These are phyloP conservation scores for Drosophila niveifrons DNA, from an alignment of 2,888 invertebrate genomes.

Conservation along the genomic window DNA sequence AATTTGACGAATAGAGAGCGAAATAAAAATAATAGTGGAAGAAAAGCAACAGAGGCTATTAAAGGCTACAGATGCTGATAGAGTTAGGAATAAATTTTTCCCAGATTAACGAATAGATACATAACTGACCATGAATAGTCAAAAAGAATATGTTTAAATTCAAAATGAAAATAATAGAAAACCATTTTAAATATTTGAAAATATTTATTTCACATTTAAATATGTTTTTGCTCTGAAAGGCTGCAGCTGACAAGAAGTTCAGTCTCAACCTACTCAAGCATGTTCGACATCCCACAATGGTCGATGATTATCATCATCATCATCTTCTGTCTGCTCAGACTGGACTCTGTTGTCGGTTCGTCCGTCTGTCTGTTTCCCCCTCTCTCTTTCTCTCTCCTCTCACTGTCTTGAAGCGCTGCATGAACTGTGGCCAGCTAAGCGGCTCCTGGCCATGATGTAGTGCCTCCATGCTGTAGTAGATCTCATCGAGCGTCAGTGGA, in stretches of 20 bases:
- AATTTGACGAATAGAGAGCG: too few species aligned
- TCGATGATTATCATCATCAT: conserved; percentile 37
- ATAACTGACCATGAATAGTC: too few species aligned
- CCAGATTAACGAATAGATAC: too few species aligned
- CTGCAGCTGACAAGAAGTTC: background rate
- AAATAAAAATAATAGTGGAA: too few species aligned
- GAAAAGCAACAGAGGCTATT: too few species aligned
- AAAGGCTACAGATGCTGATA: too few species aligned
- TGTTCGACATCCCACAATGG: conserved; percentile 49
- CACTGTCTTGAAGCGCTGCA: conserved; percentile 91
- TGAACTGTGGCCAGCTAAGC: conserved; percentile 95
- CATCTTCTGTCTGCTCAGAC: conserved; percentile 43
- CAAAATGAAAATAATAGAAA: too few species aligned
- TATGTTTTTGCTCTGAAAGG: background rate
- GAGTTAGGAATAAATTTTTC: too few species aligned
- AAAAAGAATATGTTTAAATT: too few species aligned
- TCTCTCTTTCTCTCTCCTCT: background rate
- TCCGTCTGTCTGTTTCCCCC: background rate
- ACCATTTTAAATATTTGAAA: too few species aligned
- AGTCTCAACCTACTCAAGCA: conserved; percentile 40
- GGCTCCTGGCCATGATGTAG: conserved; percentile 90
- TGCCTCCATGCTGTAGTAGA: conserved; percentile 97
- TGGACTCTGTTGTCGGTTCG: conserved; percentile 14
- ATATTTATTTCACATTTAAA: background rate
- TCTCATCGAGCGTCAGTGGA: conserved; percentile 95